Conservation (phyloP, 2,888 invertebrate genomes). For the Liopterus haemorrhoidalis region DNA sequence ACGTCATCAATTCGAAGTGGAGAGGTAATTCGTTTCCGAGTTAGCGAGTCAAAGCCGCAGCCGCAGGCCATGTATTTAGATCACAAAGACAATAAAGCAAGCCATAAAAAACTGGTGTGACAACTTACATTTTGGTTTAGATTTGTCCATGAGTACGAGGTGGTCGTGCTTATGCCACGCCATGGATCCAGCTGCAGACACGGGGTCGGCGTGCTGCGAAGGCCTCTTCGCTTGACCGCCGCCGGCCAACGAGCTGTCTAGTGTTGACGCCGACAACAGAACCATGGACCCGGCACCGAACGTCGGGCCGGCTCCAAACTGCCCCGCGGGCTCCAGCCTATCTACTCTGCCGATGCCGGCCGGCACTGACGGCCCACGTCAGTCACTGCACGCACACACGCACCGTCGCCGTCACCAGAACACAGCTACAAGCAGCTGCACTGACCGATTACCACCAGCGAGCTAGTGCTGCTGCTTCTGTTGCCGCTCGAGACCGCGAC, state of each 20-base stretch:
- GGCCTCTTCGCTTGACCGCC: conserved; percentile 44
- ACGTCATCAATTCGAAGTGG: too few relatives aligned
- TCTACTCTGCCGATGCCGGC: too few relatives aligned
- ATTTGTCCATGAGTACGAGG: conserved; percentile 67
- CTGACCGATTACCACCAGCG: neutral
- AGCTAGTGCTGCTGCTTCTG: conserved; percentile 18
- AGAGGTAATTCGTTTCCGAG: too few relatives aligned
- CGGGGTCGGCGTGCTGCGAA: conserved; percentile 55
- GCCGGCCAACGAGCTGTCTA: conserved; percentile 44
- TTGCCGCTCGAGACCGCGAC: conserved; percentile 15
- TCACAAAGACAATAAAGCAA: neutral
- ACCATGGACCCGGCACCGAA: conserved; percentile 41
- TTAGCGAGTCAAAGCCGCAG: too few relatives aligned
- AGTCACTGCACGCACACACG: conserved; percentile 45
- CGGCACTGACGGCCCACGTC: too few relatives aligned
- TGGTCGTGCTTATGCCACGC: conserved; percentile 73
- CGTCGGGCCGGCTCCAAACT: conserved; percentile 40
- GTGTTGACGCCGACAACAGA: conserved; percentile 35
- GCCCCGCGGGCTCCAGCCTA: conserved; percentile 60
- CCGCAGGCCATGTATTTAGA: too few relatives aligned
- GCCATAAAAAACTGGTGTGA: neutral
- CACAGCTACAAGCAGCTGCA: conserved; percentile 17
- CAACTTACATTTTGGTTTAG: conserved; percentile 62
- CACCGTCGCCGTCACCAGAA: conserved; percentile 49
- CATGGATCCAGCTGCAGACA: conserved; percentile 50